phyloP scores from a whole-genome alignment of 2,113 vertebrate species.

The Brienomyrus brachyistius region DNA sequence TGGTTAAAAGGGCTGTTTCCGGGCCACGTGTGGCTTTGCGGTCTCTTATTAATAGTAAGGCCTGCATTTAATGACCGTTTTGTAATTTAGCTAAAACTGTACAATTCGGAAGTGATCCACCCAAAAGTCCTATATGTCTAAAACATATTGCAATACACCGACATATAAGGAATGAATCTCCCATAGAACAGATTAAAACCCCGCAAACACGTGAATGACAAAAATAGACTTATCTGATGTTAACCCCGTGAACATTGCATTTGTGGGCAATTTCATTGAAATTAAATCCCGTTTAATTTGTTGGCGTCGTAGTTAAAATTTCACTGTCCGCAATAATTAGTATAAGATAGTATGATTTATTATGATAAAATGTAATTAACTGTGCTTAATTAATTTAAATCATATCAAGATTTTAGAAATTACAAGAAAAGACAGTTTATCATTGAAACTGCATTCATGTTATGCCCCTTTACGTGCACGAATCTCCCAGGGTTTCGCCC shows the following conservation, averaged over 20 bases:
- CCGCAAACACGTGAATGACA: neutral
- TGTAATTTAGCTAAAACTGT: conserved; percentile 15
- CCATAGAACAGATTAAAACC: neutral
- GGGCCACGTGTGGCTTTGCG: neutral
- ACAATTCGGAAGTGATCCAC: conserved; percentile 2
- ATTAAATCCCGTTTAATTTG: neutral
- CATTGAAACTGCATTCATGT: neutral
- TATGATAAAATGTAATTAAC: neutral
- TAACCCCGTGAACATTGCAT: neutral
- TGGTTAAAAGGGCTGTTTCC: neutral
- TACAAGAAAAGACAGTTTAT: neutral
- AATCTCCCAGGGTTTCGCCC: neutral
- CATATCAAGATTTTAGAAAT: neutral
- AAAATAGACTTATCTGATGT: neutral
- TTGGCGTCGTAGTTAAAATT: neutral
- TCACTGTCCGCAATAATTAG: neutral
- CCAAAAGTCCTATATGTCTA: neutral
- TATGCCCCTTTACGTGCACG: neutral
- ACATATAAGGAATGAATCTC: neutral
- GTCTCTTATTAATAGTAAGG: neutral
- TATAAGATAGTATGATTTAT: neutral
- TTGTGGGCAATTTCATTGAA: neutral
- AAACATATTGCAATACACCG: neutral
- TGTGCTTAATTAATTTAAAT: neutral
- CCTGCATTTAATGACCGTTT: neutral